A percentile compares a stretch with the other conserved stretches of the same genome.
Evolutionary conservation across 2,888 invertebrate species (phyloP).

Genomic region (Dromius quadrimaculatus): DNA sequence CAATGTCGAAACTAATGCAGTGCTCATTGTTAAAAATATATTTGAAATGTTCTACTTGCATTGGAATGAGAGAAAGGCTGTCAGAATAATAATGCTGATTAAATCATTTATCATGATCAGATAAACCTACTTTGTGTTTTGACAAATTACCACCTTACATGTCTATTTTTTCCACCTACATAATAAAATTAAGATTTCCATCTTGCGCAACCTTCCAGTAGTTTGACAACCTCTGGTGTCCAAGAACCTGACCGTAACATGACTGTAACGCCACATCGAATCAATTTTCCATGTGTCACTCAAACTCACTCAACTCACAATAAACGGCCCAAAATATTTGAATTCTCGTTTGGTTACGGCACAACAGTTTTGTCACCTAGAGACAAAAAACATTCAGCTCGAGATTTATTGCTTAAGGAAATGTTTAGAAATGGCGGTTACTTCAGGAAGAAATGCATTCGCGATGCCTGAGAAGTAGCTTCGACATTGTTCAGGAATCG

Average conservation of each 20-base stretch:
- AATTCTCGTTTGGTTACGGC: conserved; percentile 42
- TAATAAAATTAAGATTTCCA: neutral
- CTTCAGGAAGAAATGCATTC: conserved; percentile 13
- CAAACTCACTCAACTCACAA: conserved; percentile 32
- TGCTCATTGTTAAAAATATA: neutral
- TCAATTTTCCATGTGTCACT: conserved; percentile 43
- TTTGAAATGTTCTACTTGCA: neutral
- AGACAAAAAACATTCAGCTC: conserved; percentile 11
- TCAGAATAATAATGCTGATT: conserved; percentile 21
- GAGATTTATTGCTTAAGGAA: conserved; percentile 13
- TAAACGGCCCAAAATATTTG: conserved; percentile 46
- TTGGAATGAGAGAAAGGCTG: conserved; percentile 11
- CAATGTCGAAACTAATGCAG: no score
- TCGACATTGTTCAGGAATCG: neutral
- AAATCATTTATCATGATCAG: conserved; percentile 13
- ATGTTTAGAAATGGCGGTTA: neutral
- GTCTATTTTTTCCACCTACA: conserved; percentile 11
- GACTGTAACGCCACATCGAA: conserved; percentile 35
- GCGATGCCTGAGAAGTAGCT: neutral
- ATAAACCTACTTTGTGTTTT: neutral
- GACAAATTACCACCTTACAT: conserved; percentile 21
- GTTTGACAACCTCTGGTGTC: conserved; percentile 15
- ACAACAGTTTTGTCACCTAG: conserved; percentile 28
- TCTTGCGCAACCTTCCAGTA: neutral
- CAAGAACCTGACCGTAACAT: conserved; percentile 8